Evolutionary conservation across 2,888 invertebrate species (phyloP), one percentile per base, ranked within the genome.

Genomic region (Mystacides longicornis): DNA sequence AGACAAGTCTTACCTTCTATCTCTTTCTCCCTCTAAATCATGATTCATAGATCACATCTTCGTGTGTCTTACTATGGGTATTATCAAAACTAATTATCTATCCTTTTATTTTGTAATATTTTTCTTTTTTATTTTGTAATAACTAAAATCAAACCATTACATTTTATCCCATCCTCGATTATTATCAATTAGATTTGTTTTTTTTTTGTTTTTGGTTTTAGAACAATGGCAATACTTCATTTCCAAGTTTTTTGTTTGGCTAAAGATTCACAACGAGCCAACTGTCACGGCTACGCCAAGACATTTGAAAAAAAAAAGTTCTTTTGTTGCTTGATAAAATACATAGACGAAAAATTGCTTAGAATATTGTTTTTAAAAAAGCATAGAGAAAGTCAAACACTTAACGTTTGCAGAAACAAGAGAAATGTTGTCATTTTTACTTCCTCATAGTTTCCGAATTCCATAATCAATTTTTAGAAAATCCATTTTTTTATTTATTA

Each of bases 1-100:
- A 37, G n/a, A 37, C 37, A 58, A 56, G 45, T 58, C 58, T 54
- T 54, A 52, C 57, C 49, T 57, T 57, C 46, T 55, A 21, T 46
- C 18, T 43, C 21, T 33, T 9, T 27, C 27, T 50, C 7, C 14
- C 19, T 52, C n/a, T 23, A 7, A 37, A 37, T 7, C 7, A 37
- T 7, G 7, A 37, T 7, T 16, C 37, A 37, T 37, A 37, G 37
- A 14, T 37, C 37, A 37, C 37, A 3, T 37, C 37, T n/a, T 11
- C 5, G 11, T 11, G 37, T 37, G 37, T 16, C 7, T 27, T 27
- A 27, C 27, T 5, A 27, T 11, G 37, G 37, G 37, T 37, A 37
- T 37, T 37, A 14, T 37, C 37, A 37, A 37, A 5, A 27, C 27
- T 7, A 7, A 27, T 27, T 27, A 5, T 27, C 14, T 37, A 37